Conservation (phyloP, 1,140 invertebrate species). For the Drosophila kepulauana region DNA sequence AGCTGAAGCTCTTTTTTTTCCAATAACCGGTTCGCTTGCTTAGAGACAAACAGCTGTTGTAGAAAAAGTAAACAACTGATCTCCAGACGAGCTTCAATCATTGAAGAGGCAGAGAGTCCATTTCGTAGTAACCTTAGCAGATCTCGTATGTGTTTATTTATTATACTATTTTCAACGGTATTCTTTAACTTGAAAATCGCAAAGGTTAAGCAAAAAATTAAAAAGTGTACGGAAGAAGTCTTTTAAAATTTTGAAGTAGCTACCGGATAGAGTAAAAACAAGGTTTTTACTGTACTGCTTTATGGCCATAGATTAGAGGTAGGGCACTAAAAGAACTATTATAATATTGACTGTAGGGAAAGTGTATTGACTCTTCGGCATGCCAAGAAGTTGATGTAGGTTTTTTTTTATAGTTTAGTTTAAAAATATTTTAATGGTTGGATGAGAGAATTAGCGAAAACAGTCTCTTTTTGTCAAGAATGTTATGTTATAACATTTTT, state of each 20-base stretch:
- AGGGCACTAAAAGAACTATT: no score
- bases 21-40: slow-evolving; percentile 61
- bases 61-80: slow-evolving; percentile 50
- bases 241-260: no score
- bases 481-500: background rate
- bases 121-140: background rate
- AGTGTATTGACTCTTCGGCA: slow-evolving; percentile 3
- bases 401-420: background rate
- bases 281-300: background rate
- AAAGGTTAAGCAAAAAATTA: background rate
- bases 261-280: background rate
- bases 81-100: slow-evolving; percentile 39
- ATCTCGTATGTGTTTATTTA: background rate
- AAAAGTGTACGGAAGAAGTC: background rate
- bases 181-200: background rate
- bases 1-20: slow-evolving; percentile 3
- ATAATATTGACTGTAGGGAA: background rate
- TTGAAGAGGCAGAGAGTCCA: background rate
- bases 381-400: background rate
- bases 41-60: slow-evolving; percentile 41
- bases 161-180: background rate
- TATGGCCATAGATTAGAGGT: background rate
- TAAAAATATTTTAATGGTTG: slow-evolving; percentile 7
- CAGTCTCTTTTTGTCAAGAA: background rate
- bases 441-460: background rate